Evolutionary conservation across 2,888 invertebrate genomes (phyloP), one percentile per base, ranked within the genome.

Genomic region (Scaptomyza polygonia): DNA sequence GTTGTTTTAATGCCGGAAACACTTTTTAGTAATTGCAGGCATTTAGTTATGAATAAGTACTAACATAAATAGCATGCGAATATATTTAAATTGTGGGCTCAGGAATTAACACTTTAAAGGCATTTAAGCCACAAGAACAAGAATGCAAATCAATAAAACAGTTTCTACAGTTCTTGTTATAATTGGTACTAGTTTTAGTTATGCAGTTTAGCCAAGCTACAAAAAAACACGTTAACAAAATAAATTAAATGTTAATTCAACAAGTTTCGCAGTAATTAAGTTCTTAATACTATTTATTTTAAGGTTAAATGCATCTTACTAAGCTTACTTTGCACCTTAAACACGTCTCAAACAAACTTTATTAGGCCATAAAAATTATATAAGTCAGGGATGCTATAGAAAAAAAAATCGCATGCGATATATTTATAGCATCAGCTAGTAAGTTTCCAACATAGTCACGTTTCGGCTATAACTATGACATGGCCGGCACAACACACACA

Each of bases 1-100:
- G 61, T 40, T 63, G 55, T 57, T 75, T 72, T 75, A 61, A 57
- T 81, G 69, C 82, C 88, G 82, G 82, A 82, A 82, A 85, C 58
- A 67, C 29, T 62, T 27, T 51, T 32, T 30, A 59, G 45, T 80
- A 80, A 80, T 81, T 81, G 75, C 52, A 30, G 59, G 51, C 57
- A 81, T 64, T 78, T 64, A 53, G 25, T 16, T 12, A n/a, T 32
- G 16, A 40, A 49, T 36, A 36, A 7, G 14, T 34, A 34, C 36
- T 8, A 8, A 36, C 34, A 34, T n/a, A 34, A n/a, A 34, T 34
- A 5, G 34, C 34, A 36, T 36, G n/a, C 3, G 4, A 34, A 36
- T 36, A 36, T 16, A 8, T 29, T 16, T 12, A 42, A 36, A n/a
- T n/a, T n/a, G 49, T 36, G 25, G 34, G 34, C 16, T 32, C 56